These are phyloP conservation scores for Sterrhoptilus dennistouni DNA, from an alignment of 2,113 vertebrate genomes.

Conservation along the genomic window DNA sequence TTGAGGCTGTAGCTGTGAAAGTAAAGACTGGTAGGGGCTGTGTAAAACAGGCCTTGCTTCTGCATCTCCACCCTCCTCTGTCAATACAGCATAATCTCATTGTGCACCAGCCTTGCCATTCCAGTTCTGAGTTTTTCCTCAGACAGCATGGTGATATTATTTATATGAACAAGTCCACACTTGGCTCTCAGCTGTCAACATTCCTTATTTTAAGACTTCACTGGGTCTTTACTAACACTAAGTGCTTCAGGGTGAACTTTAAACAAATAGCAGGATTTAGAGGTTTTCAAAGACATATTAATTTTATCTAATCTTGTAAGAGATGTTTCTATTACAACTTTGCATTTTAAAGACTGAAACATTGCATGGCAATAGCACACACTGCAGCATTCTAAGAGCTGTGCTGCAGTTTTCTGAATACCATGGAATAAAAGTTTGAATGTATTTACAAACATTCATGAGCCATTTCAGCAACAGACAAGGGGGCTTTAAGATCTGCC, in stretches of 20 bases:
- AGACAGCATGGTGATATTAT: background rate
- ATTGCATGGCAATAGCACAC: background rate
- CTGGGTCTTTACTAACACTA: background rate
- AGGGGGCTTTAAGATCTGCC: background rate
- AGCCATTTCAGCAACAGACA: background rate
- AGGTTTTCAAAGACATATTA: background rate
- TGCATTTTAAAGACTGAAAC: background rate
- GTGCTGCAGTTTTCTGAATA: background rate
- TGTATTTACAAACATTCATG: background rate
- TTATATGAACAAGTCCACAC: conserved; percentile 42
- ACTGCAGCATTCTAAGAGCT: background rate
- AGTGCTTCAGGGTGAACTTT: background rate
- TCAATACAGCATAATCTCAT: conserved; percentile 17
- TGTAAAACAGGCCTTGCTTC: background rate
- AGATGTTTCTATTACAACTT: background rate
- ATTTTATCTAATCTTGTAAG: conserved; percentile 8
- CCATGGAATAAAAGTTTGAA: background rate
- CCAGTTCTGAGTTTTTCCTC: background rate
- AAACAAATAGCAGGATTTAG: background rate
- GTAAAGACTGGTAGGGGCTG: background rate
- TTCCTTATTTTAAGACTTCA: conserved; percentile 23
- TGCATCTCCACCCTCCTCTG: conserved; percentile 22
- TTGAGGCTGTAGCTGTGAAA: background rate
- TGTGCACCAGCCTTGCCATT: background rate
- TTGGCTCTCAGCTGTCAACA: conserved; percentile 21